These are phyloP conservation scores for Myotis planiceps DNA, from an alignment of 2,797 vertebrate genomes.

Conservation along the genomic window DNA sequence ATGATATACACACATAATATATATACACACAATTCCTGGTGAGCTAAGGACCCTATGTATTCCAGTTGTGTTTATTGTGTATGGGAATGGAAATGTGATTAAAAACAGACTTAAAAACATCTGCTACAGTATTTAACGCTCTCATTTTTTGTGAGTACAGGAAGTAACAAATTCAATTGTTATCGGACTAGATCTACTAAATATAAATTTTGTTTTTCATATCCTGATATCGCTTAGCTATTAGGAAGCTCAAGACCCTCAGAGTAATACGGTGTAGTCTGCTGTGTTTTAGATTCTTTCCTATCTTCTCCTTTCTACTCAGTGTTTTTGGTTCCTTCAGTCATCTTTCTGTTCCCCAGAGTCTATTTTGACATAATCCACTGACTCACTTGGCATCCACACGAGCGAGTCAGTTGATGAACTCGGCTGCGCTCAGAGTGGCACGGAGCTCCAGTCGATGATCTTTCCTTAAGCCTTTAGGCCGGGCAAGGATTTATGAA, in stretches of 20 bases:
- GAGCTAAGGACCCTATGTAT: neutral
- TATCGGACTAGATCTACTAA: neutral
- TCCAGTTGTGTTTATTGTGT: neutral
- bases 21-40: neutral
- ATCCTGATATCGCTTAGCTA: neutral
- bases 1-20: neutral
- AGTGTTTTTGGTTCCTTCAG: constrained; percentile 63
- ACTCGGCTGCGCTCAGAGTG: constrained; percentile 62
- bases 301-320: constrained; percentile 9
- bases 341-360: constrained; percentile 63
- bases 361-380: constrained; percentile 70
- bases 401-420: constrained; percentile 66
- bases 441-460: constrained; percentile 40
- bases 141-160: neutral
- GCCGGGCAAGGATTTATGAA: constrained; percentile 74
- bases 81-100: neutral
- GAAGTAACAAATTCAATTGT: neutral
- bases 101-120: neutral
- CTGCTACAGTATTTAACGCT: neutral
- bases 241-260: constrained; percentile 53
- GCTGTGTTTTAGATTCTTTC: constrained; percentile 38
- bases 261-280: constrained; percentile 8
- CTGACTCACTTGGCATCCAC: constrained; percentile 67
- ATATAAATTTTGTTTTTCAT: neutral
- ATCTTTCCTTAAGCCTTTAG: constrained; percentile 76